phyloP scores from a whole-genome alignment of 1,140 invertebrate species.

The Pararge aegeria region DNA sequence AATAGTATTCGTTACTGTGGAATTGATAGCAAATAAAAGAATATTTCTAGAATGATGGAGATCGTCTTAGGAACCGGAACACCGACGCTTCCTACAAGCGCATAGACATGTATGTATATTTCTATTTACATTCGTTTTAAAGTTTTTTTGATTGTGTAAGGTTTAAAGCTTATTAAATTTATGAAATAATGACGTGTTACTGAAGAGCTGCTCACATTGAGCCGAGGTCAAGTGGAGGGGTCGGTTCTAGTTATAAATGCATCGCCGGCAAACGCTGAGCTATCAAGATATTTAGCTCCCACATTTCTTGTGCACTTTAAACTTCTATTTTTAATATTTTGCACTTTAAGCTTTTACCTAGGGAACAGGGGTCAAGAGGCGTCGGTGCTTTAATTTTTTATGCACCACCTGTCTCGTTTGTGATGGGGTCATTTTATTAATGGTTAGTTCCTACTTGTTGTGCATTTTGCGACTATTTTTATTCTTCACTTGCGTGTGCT shows the following conservation, averaged over 20 bases:
- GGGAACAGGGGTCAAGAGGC: conserved; percentile 37
- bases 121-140: neutral
- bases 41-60: no score
- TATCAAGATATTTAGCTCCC: conserved; percentile 12
- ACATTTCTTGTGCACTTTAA: conserved; percentile 6
- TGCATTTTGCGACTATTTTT: neutral
- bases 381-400: conserved; percentile 43
- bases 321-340: conserved; percentile 15
- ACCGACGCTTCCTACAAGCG: no score
- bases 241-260: conserved; percentile 3
- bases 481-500: no score
- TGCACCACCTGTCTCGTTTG: conserved; percentile 32
- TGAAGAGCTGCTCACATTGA: neutral
- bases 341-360: conserved; percentile 10
- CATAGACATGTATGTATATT: no score
- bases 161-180: neutral
- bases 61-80: no score
- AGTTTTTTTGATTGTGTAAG: neutral
- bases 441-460: conserved; percentile 2
- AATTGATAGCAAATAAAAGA: no score
- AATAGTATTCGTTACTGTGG: no score
- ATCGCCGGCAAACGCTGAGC: neutral
- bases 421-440: conserved; percentile 12
- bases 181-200: conserved; percentile 6
- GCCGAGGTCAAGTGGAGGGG: conserved; percentile 6